phyloP scores from a whole-genome alignment of 1,140 invertebrate species.

The Micrasema minimum region DNA sequence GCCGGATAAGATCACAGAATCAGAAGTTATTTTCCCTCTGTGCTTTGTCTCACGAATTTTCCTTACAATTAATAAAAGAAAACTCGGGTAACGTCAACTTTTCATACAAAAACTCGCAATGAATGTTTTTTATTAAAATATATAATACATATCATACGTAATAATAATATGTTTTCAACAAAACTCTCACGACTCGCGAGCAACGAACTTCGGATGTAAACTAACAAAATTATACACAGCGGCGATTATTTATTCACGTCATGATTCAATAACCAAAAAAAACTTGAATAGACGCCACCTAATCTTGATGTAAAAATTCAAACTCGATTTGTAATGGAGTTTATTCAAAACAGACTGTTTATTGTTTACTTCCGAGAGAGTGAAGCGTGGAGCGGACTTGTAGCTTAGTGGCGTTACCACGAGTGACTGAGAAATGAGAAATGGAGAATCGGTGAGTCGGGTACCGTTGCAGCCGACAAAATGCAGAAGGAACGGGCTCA shows the following conservation, averaged over 20 bases:
- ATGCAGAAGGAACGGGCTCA: too few species aligned
- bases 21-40: neutral
- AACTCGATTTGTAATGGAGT: conserved; percentile 3
- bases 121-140: neutral
- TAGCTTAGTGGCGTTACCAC: neutral
- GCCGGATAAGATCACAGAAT: neutral
- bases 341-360: too few species aligned
- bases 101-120: neutral
- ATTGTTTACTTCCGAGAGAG: too few species aligned
- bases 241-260: conserved; percentile 38
- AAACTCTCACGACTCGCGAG: conserved; percentile 16
- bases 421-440: neutral
- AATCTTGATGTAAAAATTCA: neutral
- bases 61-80: neutral
- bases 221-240: conserved; percentile 26
- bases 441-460: too few species aligned
- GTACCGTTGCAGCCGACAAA: too few species aligned
- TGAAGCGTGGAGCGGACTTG: too few species aligned
- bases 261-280: conserved; percentile 12
- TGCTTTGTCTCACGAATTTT: too few species aligned
- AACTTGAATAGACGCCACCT: too few species aligned
- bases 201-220: conserved; percentile 34
- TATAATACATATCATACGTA: neutral
- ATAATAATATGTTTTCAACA: neutral
- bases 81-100: neutral